These are phyloP conservation scores for Nesogale talazaci DNA, from an alignment of 2,113 vertebrate genomes.

Conservation along the genomic window DNA sequence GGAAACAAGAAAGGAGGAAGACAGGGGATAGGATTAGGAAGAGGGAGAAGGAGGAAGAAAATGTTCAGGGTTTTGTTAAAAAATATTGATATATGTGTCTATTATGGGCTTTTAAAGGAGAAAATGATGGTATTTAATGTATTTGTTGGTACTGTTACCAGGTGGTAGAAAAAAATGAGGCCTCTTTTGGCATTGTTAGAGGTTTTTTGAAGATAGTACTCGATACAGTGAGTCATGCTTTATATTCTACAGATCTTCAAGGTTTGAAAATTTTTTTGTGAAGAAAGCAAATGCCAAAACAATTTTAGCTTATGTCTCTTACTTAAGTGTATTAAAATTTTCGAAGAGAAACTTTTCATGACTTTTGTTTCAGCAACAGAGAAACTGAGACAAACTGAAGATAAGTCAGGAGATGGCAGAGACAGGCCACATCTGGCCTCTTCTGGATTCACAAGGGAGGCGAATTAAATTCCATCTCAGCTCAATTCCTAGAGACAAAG, in stretches of 20 bases:
- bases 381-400: background rate
- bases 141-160: too few relatives aligned
- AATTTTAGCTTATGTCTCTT: background rate
- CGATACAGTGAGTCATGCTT: background rate
- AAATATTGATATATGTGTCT: too few relatives aligned
- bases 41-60: too few relatives aligned
- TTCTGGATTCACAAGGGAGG: too few relatives aligned
- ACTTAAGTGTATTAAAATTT: background rate
- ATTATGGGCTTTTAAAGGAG: too few relatives aligned
- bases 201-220: background rate
- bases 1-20: too few relatives aligned
- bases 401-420: background rate
- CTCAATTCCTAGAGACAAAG: too few relatives aligned
- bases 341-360: background rate
- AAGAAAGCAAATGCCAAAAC: background rate
- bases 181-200: background rate
- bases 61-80: too few relatives aligned
- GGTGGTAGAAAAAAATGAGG: background rate
- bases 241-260: conserved; percentile 6
- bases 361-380: background rate
- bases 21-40: too few relatives aligned
- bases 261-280: background rate
- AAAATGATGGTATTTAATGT: too few relatives aligned
- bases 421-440: too few relatives aligned
- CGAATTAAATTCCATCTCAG: too few relatives aligned